Evolutionary conservation across 2,113 vertebrate species (phyloP).

Genomic region (Pelobates fuscus): DNA sequence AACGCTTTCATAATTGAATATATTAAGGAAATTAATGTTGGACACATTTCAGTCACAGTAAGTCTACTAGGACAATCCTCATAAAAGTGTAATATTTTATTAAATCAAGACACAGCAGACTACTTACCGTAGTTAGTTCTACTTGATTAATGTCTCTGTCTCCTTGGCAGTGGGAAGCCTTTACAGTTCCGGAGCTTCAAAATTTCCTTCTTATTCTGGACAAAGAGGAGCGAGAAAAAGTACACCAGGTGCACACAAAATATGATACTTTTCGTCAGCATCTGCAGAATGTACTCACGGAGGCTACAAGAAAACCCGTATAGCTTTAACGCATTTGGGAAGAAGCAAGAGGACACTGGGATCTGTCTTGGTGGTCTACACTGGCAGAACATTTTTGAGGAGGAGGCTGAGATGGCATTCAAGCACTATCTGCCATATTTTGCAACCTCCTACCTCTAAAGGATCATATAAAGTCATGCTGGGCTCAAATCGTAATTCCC

Average conservation of each 20-base stretch:
- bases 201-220: constrained; percentile 93
- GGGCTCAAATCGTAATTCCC: background rate
- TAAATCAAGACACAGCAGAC: no score
- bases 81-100: no score
- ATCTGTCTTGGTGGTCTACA: background rate
- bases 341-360: background rate
- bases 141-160: no score
- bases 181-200: constrained; percentile 94
- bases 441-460: background rate
- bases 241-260: constrained; percentile 83
- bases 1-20: no score
- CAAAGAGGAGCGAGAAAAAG: constrained; percentile 89
- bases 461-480: background rate
- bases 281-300: constrained; percentile 78
- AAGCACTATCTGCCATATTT: background rate
- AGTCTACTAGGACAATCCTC: no score
- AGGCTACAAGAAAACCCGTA: constrained; percentile 70
- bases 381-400: background rate
- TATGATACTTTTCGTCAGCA: constrained; percentile 79
- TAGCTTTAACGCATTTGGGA: constrained; percentile 56
- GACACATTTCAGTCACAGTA: no score
- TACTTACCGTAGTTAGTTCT: no score
- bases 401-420: background rate
- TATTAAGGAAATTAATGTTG: no score
- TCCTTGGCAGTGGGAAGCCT: constrained; percentile 86